Base-by-base conservation (phyloP, 2,113 vertebrate species). In the Varanus salvator region DNA sequence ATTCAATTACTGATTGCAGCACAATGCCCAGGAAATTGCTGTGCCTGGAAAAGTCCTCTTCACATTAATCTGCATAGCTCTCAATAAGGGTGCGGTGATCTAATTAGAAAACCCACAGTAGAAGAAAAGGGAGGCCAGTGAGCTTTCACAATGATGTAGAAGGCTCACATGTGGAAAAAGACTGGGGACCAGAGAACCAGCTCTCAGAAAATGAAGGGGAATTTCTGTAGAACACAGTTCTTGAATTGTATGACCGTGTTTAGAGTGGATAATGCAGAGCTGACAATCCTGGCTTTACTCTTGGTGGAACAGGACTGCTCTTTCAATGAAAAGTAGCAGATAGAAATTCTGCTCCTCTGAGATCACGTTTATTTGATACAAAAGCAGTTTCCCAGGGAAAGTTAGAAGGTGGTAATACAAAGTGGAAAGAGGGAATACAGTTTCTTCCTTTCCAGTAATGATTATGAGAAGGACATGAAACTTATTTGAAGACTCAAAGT, bases 31-130 rank as follows among this genome's bases (percentile, higher is more conserved):
- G 7, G 86, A 90, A 92, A 87, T 87, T 12, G 88, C 31, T 50
- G 66, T 80, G 21, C 4, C 27, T 92, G 50, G 64, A 90, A 9
- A 27, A 48, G 88, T 21, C 6, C 85, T n/a, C 88, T 76, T 94
- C 50, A 54, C 6, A 15, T 87, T 31, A 80, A 87, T 89, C 78
- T 72, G 52, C 83, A 64, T 64, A 60, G 48, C 80, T 86, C 91
- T 92, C 72, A 82, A 9, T 71, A 92, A 60, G 77, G 87, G 89
- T 84, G 25, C 15, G 90, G 93, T 90, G 84, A 66, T 92, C 75
- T 15, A 90, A 88, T 85, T 23, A 12, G 27, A 86, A 3, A 7
- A 71, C 1, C 15, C 71, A 81, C 27, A 34, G 74, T 68, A 29
- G 29, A 89, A 92, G 11, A 57, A 85, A 89, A 12, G n/a, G 83